Base-by-base conservation (phyloP, 1,140 invertebrate genomes). In the Lucilia sericata region DNA sequence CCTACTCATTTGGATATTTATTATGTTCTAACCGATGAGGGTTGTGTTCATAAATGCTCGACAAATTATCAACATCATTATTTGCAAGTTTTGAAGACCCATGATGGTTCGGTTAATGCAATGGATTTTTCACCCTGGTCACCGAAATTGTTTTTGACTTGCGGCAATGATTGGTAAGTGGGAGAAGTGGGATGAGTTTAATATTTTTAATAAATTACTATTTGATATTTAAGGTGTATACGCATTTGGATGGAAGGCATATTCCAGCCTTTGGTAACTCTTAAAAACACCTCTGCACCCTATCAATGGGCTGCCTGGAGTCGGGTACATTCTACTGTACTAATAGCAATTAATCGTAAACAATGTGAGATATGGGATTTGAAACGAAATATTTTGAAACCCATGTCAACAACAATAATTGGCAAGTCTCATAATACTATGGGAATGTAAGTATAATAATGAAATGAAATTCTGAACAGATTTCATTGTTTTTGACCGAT, bases 21-120 rank as follows among this genome's bases (percentile, higher is more conserved):
- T 90, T 93, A 96, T 14, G 94, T 97, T 0, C 96, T 96, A 0
- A 96, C 96, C 0, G 95, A 96, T 84, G 96, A 97, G 87, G 97
- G 97, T 2, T 95, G 94, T 86, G 93, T 98, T 19, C 94, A 96
- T 88, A 94, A 93, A 82, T 96, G 95, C 87, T 96, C 95, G 0
- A 93, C 91, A 7, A 94, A 93, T 85, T 93, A 94, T 86, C 88
- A 94, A 17, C 93, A 94, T 86, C 93, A 94, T 85, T 94, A 95
- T 84, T 93, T 96, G 34, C 94, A 94, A 34, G 94, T 95, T 0
- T 95, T 95, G 82, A 90, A 94, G 75, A 96, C 96, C 0, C 97
- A 98, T 88, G 93, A 95, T 36, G 96, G 96, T 12, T 94, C 96
- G 0, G 93, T 98, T 0, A 96, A 96, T 87, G 92, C 92, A n/a